Percentiles rank a stretch among this genome's conserved stretches.
Conservation (phyloP, 2,888 invertebrate genomes). For the Chaitophorus viminalis region DNA sequence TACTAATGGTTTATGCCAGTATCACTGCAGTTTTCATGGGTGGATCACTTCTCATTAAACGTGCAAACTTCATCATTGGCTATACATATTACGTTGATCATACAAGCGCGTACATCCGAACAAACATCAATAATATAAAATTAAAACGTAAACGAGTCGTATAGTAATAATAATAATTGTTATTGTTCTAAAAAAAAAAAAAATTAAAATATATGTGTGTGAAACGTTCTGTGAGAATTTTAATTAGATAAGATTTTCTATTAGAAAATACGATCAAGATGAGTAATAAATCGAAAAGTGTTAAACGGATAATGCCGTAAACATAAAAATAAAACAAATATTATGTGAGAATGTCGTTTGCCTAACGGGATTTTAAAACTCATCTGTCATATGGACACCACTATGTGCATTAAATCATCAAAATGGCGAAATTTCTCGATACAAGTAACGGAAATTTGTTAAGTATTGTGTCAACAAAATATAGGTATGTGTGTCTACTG, state of each 20-base stretch:
- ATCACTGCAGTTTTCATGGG: neutral
- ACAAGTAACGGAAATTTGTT: neutral
- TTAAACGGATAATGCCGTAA: neutral
- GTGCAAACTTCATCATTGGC: neutral
- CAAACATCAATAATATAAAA: too few species aligned
- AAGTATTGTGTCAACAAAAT: too few species aligned
- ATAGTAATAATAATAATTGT: too few species aligned
- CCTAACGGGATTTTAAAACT: neutral
- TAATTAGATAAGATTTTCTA: neutral
- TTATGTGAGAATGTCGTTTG: constrained; percentile 11
- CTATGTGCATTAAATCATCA: neutral
- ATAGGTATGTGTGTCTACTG: too few species aligned
- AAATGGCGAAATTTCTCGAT: neutral
- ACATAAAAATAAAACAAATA: neutral
- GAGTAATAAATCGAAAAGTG: neutral
- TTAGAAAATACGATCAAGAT: neutral
- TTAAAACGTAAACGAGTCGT: too few species aligned
- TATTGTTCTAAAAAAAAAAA: too few species aligned
- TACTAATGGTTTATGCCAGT: neutral
- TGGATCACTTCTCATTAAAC: neutral
- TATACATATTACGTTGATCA: too few species aligned
- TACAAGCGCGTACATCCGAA: too few species aligned
- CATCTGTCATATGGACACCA: neutral
- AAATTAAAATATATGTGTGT: too few species aligned
- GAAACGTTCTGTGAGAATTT: too few species aligned